A percentile compares a stretch with the other conserved stretches of the same genome.
phyloP scores from a whole-genome alignment of 2,888 invertebrate genomes.

The Trachelus stipa region DNA sequence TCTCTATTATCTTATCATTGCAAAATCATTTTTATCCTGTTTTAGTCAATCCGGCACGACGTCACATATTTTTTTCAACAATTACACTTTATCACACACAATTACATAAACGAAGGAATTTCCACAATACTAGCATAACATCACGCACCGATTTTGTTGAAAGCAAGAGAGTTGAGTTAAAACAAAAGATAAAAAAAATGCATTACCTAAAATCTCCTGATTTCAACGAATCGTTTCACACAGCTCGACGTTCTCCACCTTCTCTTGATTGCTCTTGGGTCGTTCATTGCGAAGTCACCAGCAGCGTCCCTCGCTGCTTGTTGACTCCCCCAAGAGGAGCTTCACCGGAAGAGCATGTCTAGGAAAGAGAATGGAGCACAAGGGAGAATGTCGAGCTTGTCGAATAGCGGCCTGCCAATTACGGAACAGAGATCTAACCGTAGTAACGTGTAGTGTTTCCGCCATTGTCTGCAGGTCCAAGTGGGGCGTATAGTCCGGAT shows the following conservation, averaged over 20 bases:
- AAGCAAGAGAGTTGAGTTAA: neutral
- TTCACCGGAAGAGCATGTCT: neutral
- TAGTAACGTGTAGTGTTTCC: conserved; percentile 83
- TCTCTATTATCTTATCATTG: neutral
- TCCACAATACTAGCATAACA: neutral
- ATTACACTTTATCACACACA: neutral
- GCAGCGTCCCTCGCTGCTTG: neutral
- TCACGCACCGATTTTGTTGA: neutral
- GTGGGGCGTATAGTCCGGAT: conserved; percentile 96
- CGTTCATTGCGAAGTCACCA: neutral
- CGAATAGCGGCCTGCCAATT: conserved; percentile 56
- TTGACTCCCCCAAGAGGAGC: neutral
- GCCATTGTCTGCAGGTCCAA: conserved; percentile 90
- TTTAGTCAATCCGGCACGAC: conserved; percentile 24
- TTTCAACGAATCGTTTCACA: conserved; percentile 25
- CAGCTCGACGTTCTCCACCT: conserved; percentile 26
- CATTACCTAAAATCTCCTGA: neutral
- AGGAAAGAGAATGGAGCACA: conserved; percentile 14
- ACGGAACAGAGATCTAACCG: conserved; percentile 71
- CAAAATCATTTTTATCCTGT: neutral
- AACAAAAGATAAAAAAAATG: neutral
- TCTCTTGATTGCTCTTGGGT: neutral
- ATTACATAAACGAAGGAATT: neutral
- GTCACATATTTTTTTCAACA: conserved; percentile 18
- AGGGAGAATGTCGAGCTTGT: conserved; percentile 46